A percentile compares a stretch with the other conserved stretches of the same genome.
These are phyloP conservation scores for Eucidaris tribuloides DNA, from an alignment of 35 echinoderm and acorn worm species.

Conservation along the genomic window DNA sequence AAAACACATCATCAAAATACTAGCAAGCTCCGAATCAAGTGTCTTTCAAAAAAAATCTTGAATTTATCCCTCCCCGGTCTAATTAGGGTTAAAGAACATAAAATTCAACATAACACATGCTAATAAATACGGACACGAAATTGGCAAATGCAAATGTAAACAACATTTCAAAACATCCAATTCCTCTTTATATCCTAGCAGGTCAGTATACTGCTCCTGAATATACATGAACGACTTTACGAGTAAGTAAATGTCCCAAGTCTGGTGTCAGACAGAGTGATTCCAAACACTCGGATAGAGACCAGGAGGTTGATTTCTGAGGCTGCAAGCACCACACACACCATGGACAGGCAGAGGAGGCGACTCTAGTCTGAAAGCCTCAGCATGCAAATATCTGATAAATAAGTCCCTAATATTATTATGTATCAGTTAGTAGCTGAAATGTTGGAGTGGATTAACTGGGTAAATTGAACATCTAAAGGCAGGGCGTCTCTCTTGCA, in stretches of 20 bases:
- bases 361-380: neutral
- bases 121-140: neutral
- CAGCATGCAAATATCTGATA: neutral
- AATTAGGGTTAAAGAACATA: neutral
- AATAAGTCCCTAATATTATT: neutral
- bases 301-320: neutral
- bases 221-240: neutral
- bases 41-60: no score
- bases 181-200: no score
- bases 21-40: no score
- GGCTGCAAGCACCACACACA: no score
- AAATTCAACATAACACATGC: neutral
- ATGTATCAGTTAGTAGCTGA: neutral
- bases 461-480: neutral
- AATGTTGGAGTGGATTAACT: neutral
- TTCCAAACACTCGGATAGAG: neutral
- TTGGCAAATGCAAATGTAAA: neutral
- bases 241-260: neutral
- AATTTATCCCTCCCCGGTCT: no score
- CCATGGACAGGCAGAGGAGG: neutral
- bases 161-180: neutral
- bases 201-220: neutral
- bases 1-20: no score
- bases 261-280: neutral
- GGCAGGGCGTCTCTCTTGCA: no score